Base-by-base conservation (phyloP, 2,797 vertebrate species). In the Sandelia bainsii region DNA sequence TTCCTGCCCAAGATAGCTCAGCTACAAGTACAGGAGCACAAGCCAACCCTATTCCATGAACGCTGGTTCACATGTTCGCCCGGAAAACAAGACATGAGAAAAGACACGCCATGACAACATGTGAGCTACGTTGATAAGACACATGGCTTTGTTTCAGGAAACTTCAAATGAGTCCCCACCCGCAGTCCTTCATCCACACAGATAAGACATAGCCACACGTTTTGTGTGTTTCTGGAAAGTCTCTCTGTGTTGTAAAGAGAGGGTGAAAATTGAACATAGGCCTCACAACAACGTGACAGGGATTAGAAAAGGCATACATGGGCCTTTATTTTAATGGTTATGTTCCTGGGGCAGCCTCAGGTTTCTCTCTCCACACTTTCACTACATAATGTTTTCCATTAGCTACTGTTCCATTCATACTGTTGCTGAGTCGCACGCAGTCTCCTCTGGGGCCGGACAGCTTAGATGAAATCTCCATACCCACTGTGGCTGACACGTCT, bases 311-410 rank as follows among this genome's bases (percentile, higher is more conserved):
- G 62, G 54, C 10, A 7, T 19, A 66, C 27, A 45, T 39, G 72
- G 56, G 60, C 58, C 64, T 85, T 82, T 79, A 58, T 76, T 81
- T 81, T 46, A 82, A 79, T 76, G 72, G 54, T 61, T 79, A 22
- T 75, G 40, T 50, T 45, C 75, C 65, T 52, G 17, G 22, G 60
- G 69, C 72, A 42, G 63, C 65, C 54, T 87, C 72, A 72, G 74
- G 74, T 75, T 84, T 59, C 49, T 72, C 48, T 52, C 70, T 60
- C 42, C 27, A 59, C 62, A 20, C 58, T 59, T 23, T 48, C 50
- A 66, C 69, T 66, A 46, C 69, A 79, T 72, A 63, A 80, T 83
- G 77, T 87, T 84, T 90, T 89, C 86, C 80, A 79, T 90, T 84
- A 83, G 77, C 79, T 73, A 73, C 82, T 68, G 66, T 78, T 90